Conservation (phyloP, 2,888 invertebrate species). For the Cerceris ruficornis region DNA sequence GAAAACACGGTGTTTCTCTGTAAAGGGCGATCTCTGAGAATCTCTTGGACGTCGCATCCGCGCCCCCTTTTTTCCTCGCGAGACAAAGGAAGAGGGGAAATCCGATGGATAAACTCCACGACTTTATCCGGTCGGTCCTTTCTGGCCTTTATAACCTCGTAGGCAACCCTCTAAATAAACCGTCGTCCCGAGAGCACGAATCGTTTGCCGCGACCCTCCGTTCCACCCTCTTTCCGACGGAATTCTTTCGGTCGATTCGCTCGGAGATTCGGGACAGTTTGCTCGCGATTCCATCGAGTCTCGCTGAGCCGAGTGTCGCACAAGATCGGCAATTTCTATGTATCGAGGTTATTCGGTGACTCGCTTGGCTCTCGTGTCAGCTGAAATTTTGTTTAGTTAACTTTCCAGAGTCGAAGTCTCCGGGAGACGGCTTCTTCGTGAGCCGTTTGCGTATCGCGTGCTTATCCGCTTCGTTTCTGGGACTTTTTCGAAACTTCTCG, state of each 20-base stretch:
- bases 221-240: conserved; percentile 5
- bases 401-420: too few relatives aligned
- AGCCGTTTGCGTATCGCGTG: too few relatives aligned
- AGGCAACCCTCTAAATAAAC: conserved; percentile 44
- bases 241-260: conserved; percentile 43
- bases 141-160: not conserved
- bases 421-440: too few relatives aligned
- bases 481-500: too few relatives aligned
- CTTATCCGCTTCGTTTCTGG: too few relatives aligned
- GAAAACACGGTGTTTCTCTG: too few relatives aligned
- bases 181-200: conserved; percentile 18
- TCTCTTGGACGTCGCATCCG: too few relatives aligned
- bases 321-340: conserved; percentile 10
- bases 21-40: too few relatives aligned
- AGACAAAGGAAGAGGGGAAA: conserved; percentile 2
- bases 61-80: not conserved
- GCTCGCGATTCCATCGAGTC: conserved; percentile 47
- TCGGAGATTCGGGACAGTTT: conserved; percentile 16
- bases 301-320: not conserved
- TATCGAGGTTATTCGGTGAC: conserved; percentile 25
- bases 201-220: conserved; percentile 20
- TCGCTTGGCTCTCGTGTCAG: not conserved
- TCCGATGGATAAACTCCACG: conserved; percentile 6
- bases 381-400: too few relatives aligned
- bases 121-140: not conserved